These are phyloP conservation scores for Hylyphantes graminicola DNA, from an alignment of 1,140 invertebrate species.

Conservation along the genomic window DNA sequence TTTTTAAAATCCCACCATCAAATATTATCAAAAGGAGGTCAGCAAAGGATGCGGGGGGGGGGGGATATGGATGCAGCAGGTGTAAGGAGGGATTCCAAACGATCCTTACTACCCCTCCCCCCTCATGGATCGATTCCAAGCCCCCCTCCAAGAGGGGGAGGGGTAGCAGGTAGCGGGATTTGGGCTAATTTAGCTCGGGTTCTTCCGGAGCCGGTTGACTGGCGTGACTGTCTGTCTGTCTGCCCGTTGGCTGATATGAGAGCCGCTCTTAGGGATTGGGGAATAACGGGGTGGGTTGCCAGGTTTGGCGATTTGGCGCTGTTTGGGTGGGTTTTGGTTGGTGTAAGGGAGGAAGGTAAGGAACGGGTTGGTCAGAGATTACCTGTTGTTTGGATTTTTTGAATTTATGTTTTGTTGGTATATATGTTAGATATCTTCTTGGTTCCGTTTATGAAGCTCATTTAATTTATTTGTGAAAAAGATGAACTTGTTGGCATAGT, in stretches of 20 bases:
- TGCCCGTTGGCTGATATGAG: slow-evolving; percentile 59
- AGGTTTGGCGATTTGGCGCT: background rate
- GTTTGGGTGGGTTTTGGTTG: no score
- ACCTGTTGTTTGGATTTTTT: slow-evolving; percentile 1
- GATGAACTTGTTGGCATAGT: no score
- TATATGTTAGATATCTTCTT: no score
- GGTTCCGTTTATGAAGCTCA: no score
- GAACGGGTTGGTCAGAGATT: no score
- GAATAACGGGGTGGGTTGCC: slow-evolving; percentile 28
- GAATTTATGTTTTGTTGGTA: slow-evolving; percentile 4
- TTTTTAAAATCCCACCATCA: slow-evolving; percentile 18
- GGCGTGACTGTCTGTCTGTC: slow-evolving; percentile 56
- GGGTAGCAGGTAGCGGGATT: slow-evolving; percentile 53
- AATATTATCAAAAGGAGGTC: slow-evolving; percentile 53
- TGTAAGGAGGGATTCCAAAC: slow-evolving; percentile 56
- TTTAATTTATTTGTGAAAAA: no score
- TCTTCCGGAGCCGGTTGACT: slow-evolving; percentile 61
- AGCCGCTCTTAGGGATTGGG: slow-evolving; percentile 57
- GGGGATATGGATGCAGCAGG: slow-evolving; percentile 61
- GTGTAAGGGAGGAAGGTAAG: no score
- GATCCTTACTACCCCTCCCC: slow-evolving; percentile 1
- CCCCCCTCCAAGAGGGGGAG: slow-evolving; percentile 2
- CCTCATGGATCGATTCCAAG: slow-evolving; percentile 3
- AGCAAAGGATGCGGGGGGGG: slow-evolving; percentile 37
- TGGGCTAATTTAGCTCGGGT: slow-evolving; percentile 61